Conservation (phyloP, 2,113 vertebrate genomes). For the Octodon degus region DNA sequence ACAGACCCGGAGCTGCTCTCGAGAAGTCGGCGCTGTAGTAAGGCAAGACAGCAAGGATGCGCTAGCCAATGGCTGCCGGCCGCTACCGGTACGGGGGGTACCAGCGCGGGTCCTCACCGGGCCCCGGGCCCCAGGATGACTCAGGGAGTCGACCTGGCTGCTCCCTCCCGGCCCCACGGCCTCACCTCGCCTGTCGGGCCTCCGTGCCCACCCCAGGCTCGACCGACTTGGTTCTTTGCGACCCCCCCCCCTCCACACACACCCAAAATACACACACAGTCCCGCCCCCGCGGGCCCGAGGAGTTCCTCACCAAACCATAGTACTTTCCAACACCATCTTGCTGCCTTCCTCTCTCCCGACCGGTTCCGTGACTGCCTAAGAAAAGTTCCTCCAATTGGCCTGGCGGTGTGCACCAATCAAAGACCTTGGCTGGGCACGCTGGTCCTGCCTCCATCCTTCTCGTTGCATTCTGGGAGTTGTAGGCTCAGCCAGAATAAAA, state of each 20-base stretch:
- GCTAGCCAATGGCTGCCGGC: background rate
- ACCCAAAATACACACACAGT: background rate
- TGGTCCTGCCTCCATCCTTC: background rate
- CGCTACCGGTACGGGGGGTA: background rate
- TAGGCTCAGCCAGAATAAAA: slow-evolving; percentile 46
- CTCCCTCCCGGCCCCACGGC: background rate
- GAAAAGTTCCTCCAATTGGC: slow-evolving; percentile 73
- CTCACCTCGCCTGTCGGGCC: fast-evolving
- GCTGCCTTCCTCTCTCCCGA: slow-evolving; percentile 73
- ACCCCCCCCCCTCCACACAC: background rate
- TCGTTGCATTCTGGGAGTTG: slow-evolving; percentile 75
- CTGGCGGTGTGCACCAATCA: slow-evolving; percentile 50
- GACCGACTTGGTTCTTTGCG: background rate
- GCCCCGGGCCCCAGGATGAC: slow-evolving; percentile 75
- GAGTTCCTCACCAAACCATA: slow-evolving; percentile 95
- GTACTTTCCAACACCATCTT: slow-evolving; percentile 98
- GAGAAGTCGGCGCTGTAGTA: background rate
- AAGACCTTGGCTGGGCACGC: background rate
- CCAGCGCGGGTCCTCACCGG: background rate
- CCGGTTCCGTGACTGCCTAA: background rate
- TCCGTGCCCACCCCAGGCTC: background rate
- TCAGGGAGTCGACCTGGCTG: slow-evolving; percentile 75
- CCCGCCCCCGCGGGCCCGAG: background rate
- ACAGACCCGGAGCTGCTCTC: background rate
- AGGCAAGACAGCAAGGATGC: background rate